Conservation (phyloP, 2,888 invertebrate genomes). For the Neocrepidodera transversa region DNA sequence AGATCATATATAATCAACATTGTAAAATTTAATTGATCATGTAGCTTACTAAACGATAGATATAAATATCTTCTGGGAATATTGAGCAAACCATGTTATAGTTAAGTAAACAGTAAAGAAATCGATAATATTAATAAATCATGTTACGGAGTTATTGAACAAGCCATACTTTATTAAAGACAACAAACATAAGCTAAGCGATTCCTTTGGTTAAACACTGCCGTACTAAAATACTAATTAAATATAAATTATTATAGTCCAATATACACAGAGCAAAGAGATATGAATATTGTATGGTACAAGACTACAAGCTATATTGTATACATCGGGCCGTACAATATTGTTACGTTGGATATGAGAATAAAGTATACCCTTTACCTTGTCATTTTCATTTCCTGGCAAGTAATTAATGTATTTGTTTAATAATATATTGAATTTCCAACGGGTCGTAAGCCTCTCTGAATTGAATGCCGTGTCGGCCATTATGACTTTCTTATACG, state of each 20-base stretch:
- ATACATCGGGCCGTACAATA: conserved; percentile 20
- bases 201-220: conserved; percentile 43
- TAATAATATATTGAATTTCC: conserved; percentile 40
- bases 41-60: conserved; percentile 40
- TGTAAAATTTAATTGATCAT: conserved; percentile 45
- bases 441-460: conserved; percentile 26
- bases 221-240: conserved; percentile 45
- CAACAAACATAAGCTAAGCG: conserved; percentile 45
- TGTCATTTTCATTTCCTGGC: conserved; percentile 40
- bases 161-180: conserved; percentile 45
- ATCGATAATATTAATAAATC: conserved; percentile 50
- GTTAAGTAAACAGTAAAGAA: conserved; percentile 41
- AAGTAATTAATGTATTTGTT: conserved; percentile 41
- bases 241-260: conserved; percentile 45
- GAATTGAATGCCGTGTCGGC: conserved; percentile 22
- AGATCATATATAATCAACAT: conserved; percentile 29
- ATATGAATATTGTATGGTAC: conserved; percentile 38
- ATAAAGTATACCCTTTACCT: conserved; percentile 37
- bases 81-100: conserved; percentile 41
- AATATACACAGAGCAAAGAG: conserved; percentile 37
- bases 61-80: conserved; percentile 44
- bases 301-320: conserved; percentile 15
- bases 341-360: conserved; percentile 31
- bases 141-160: conserved; percentile 47
- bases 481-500: conserved; percentile 21